A percentile compares a stretch with the other conserved stretches of the same genome.
Conservation (phyloP, 2,888 invertebrate species). For the Heliconius sara region DNA sequence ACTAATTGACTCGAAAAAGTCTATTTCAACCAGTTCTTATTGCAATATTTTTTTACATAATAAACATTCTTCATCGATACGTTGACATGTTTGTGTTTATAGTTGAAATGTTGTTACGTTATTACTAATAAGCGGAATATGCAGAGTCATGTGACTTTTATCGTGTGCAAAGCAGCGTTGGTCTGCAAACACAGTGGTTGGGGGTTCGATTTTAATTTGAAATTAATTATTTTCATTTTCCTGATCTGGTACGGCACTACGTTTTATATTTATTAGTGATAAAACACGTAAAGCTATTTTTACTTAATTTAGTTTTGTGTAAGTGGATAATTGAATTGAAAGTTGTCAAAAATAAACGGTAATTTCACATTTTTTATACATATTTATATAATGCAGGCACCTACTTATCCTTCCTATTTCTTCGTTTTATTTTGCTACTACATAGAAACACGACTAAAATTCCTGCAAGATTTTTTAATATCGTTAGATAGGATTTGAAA, state of each 20-base stretch:
- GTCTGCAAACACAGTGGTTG: not conserved
- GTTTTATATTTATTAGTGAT: too few relatives aligned
- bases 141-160: too few relatives aligned
- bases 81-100: not conserved
- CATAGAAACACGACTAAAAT: not conserved
- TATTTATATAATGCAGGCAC: too few relatives aligned
- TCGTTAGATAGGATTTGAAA: not conserved
- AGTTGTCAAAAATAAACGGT: too few relatives aligned
- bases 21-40: constrained; percentile 6
- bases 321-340: too few relatives aligned
- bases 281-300: too few relatives aligned
- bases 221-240: not conserved
- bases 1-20: constrained; percentile 26
- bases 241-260: too few relatives aligned
- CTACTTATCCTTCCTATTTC: too few relatives aligned
- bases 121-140: not conserved
- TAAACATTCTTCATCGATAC: constrained; percentile 8
- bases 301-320: too few relatives aligned
- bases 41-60: constrained; percentile 24
- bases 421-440: not conserved
- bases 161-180: too few relatives aligned
- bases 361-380: too few relatives aligned
- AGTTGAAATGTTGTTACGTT: not conserved
- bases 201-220: not conserved
- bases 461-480: not conserved